Conservation (phyloP, 2,888 invertebrate genomes). For the Heliconius ethilla region DNA sequence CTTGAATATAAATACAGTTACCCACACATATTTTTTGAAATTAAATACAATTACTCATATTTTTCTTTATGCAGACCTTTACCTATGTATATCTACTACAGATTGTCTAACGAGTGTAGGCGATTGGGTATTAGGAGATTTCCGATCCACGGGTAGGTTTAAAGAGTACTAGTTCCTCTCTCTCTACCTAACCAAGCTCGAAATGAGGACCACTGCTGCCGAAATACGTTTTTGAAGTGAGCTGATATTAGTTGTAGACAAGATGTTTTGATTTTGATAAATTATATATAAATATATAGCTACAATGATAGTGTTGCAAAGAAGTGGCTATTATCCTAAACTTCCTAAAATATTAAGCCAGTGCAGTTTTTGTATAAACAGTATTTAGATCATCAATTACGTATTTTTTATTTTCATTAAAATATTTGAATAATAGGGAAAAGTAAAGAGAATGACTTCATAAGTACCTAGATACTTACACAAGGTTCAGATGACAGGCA, state of each 20-base stretch:
- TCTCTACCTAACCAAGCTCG: neutral
- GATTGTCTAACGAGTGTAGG: too few species aligned
- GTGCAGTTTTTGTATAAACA: too few species aligned
- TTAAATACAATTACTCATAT: neutral
- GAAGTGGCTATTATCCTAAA: too few species aligned
- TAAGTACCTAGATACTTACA: constrained; percentile 27
- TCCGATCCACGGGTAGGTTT: too few species aligned
- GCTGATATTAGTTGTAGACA: neutral
- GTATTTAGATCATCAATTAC: neutral
- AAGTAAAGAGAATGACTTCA: neutral
- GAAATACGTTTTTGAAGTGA: neutral
- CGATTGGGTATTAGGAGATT: too few species aligned
- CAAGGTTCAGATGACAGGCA: constrained; percentile 52
- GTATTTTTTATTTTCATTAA: neutral
- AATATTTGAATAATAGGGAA: too few species aligned
- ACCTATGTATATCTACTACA: too few species aligned
- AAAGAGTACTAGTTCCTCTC: neutral
- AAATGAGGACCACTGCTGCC: neutral
- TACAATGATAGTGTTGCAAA: too few species aligned
- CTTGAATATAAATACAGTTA: too few species aligned
- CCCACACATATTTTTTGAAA: neutral
- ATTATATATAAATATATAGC: too few species aligned
- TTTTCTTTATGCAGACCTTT: neutral
- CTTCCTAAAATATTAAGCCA: too few species aligned
- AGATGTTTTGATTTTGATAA: neutral